Conservation (phyloP, 2,888 invertebrate species). For the Noctua janthina region DNA sequence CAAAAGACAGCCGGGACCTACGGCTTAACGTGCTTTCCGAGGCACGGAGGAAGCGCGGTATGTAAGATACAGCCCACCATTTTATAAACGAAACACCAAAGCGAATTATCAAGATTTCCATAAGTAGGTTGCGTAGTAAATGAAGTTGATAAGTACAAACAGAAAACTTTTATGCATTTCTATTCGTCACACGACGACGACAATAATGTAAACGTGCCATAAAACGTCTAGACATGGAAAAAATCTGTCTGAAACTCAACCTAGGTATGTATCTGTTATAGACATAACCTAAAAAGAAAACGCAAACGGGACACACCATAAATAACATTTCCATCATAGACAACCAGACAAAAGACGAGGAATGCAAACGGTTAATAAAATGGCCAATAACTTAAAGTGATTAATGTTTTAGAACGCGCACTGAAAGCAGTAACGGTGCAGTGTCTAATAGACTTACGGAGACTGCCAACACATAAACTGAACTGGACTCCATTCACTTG, state of each 20-base stretch:
- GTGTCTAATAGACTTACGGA: slow-evolving; percentile 19
- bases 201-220: background rate
- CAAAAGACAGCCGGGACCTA: too few species aligned
- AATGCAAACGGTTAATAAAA: slow-evolving; percentile 48
- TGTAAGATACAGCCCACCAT: background rate
- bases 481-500: slow-evolving; percentile 19
- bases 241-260: background rate
- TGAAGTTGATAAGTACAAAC: background rate
- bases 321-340: slow-evolving; percentile 22
- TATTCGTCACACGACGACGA: background rate
- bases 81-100: background rate
- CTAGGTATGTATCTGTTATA: background rate
- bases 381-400: slow-evolving; percentile 42
- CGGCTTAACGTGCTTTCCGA: too few species aligned
- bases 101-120: background rate
- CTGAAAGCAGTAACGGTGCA: slow-evolving; percentile 50
- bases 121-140: background rate
- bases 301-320: slow-evolving; percentile 26
- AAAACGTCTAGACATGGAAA: slow-evolving; percentile 9
- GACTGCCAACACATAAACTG: slow-evolving; percentile 24
- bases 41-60: too few species aligned
- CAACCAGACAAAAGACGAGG: slow-evolving; percentile 33
- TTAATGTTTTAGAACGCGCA: slow-evolving; percentile 44
- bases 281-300: slow-evolving; percentile 15
- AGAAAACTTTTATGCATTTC: slow-evolving; percentile 6